These are phyloP conservation scores for Syncerus caffer DNA, from an alignment of 2,797 vertebrate species.

Conservation along the genomic window DNA sequence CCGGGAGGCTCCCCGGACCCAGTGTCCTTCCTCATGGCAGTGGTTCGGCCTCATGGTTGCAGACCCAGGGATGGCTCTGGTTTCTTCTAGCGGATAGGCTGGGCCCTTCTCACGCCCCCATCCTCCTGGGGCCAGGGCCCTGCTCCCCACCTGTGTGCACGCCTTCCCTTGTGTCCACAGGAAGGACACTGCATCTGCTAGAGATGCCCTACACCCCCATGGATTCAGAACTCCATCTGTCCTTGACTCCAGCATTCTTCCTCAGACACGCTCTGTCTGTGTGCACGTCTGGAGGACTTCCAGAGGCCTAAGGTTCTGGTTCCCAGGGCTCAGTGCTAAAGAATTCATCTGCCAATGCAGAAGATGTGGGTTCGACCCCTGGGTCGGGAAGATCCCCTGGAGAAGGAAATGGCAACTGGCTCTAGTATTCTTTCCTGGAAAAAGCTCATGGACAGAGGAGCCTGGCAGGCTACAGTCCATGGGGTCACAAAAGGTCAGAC, in stretches of 20 bases:
- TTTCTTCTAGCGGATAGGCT: background rate
- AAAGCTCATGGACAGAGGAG: background rate
- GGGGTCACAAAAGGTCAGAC: background rate
- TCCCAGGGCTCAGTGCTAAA: background rate
- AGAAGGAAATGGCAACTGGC: background rate
- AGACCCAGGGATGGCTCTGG: background rate
- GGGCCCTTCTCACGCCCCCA: background rate
- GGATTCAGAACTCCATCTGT: background rate
- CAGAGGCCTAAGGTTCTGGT: no score
- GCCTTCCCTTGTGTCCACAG: accelerated
- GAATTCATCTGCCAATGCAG: background rate
- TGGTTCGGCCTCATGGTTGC: background rate
- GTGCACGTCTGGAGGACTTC: background rate
- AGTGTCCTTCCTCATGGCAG: no score
- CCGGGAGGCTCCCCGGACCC: background rate
- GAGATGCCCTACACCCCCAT: background rate
- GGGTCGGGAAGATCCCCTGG: background rate
- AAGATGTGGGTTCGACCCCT: background rate
- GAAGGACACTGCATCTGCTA: background rate
- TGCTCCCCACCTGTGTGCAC: background rate
- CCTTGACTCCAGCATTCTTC: accelerated
- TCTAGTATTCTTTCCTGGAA: background rate
- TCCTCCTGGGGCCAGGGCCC: background rate
- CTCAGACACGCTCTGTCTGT: accelerated
- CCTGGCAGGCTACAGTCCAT: background rate